Base-by-base conservation (phyloP, 2,797 vertebrate species). In the Tragelaphus oryx region DNA sequence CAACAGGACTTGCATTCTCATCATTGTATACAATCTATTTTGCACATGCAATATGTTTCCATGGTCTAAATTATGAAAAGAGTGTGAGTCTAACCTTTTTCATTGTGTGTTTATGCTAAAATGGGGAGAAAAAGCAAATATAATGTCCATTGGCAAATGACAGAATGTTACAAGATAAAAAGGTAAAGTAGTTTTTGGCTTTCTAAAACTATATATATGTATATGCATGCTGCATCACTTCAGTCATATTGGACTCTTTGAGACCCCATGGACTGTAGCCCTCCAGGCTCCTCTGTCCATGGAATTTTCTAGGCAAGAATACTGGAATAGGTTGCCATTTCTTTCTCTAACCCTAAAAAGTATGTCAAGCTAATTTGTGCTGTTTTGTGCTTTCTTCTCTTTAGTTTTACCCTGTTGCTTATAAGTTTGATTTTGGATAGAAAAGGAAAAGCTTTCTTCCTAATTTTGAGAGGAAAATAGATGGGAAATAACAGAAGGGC, bases 401-500 rank as follows among this genome's bases (percentile, higher is more conserved):
- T 85, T 75, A 79, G 14, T 12, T 90, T 94, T 74, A 87, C 28
- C 11, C 28, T 50, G 5, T 68, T 91, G 22, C 10, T 93, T 41
- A 4, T 59, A 54, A 80, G 41, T 93, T 93, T 95, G 76, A 59
- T 88, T 91, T 44, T n/a, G 18, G 37, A 28, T 48, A 30, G 71
- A 60, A 78, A 87, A 26, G 4, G 17, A 26, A 95, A 95, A 91
- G 7, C 33, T 54, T 26, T 93, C 48, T 94, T 89, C 57, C 28
- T 75, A 90, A 93, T 90, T 94, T 92, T 78, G 52, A 86, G 26
- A 89, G 81, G 68, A n/a, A 94, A 91, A 91, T 78, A 59, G 48
- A 89, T 83, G 76, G 52, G 78, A 93, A 95, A 88, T 93, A 95
- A 82, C 90, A 92, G 65, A 96, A 95, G 87, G 81, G 26, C 71